Conservation (phyloP, 2,797 vertebrate species). For the Dallia pectoralis region DNA sequence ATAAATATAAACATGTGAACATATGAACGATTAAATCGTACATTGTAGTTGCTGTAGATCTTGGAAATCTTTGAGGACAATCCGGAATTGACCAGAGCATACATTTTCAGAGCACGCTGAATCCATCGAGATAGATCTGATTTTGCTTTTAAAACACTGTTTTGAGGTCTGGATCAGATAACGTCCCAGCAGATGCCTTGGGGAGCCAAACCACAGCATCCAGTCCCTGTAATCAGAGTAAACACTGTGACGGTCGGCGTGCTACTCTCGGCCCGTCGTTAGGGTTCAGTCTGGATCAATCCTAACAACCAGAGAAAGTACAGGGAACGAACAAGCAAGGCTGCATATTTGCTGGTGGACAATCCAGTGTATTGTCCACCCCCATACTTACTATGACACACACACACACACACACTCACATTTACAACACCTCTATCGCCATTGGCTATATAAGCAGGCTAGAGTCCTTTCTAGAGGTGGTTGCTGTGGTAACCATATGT, state of each 20-base stretch:
- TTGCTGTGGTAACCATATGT: slow-evolving; percentile 13
- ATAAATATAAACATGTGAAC: too few relatives aligned
- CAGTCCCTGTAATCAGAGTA: slow-evolving; percentile 59
- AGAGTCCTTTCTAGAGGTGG: slow-evolving; percentile 9
- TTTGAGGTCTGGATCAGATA: slow-evolving; percentile 55
- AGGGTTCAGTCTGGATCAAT: slow-evolving; percentile 32
- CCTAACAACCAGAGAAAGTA: slow-evolving; percentile 16
- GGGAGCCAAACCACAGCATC: slow-evolving; percentile 43
- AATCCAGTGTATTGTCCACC: neutral
- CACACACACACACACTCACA: neutral
- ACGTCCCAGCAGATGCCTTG: slow-evolving; percentile 48
- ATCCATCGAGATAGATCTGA: slow-evolving; percentile 4
- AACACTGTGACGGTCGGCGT: slow-evolving; percentile 40
- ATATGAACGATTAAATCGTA: too few relatives aligned
- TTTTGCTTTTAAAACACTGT: slow-evolving; percentile 35
- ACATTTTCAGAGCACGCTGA: slow-evolving; percentile 42
- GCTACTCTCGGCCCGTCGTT: neutral
- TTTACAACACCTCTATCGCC: neutral
- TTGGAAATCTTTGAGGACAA: slow-evolving; percentile 44
- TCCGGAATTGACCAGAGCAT: slow-evolving; percentile 42
- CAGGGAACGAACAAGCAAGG: neutral
- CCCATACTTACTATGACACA: neutral
- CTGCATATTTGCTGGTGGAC: neutral
- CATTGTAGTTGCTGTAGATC: neutral
- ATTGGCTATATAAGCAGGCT: neutral